Percentiles rank a stretch among this genome's conserved stretches.
phyloP scores from a whole-genome alignment of 2,797 vertebrate genomes.

The Hylomyscus alleni region DNA sequence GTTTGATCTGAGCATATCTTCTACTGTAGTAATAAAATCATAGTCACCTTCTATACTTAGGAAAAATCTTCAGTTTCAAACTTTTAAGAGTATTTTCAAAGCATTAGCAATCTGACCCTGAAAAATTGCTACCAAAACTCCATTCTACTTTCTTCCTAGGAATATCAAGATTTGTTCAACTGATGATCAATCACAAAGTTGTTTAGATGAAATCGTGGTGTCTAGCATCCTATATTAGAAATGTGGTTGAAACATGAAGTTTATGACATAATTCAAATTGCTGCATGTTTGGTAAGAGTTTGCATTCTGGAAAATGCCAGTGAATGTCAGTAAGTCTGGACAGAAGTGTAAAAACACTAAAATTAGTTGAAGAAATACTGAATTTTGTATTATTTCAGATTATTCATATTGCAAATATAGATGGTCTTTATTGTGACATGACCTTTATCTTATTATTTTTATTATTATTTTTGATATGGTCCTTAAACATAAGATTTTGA shows the following conservation, averaged over 20 bases:
- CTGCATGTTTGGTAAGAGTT: neutral
- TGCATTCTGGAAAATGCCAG: neutral
- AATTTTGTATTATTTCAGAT: neutral
- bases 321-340: neutral
- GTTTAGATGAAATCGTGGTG: neutral
- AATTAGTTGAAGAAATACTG: slow-evolving; percentile 4
- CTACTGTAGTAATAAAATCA: neutral
- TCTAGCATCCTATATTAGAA: neutral
- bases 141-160: neutral
- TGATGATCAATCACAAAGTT: neutral
- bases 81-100: neutral
- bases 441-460: neutral
- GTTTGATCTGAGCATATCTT: neutral
- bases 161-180: neutral
- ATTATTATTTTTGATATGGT: slow-evolving; percentile 15
- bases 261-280: neutral
- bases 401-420: neutral
- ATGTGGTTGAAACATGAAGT: neutral
- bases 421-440: neutral
- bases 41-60: neutral
- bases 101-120: neutral
- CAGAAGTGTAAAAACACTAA: neutral
- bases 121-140: neutral
- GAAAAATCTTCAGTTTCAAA: neutral
- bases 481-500: neutral